Conservation (phyloP, 1,140 invertebrate genomes). For the Euschistus heros region DNA sequence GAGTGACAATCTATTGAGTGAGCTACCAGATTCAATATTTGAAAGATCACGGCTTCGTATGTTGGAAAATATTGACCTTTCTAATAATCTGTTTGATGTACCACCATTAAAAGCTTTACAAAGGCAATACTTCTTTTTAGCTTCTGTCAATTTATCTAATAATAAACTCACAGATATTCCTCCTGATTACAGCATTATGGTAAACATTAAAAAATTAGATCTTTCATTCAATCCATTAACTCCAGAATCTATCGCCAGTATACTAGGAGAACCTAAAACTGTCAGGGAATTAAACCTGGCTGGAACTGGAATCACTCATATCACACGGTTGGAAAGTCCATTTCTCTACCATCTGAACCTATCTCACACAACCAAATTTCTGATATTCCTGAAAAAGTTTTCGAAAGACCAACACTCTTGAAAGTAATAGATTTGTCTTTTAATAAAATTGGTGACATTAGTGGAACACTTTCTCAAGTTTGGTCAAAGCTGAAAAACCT, state of each 20-base stretch:
- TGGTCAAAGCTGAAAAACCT: conserved; percentile 57
- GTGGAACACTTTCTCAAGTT: conserved; percentile 39
- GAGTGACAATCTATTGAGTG: conserved; percentile 56
- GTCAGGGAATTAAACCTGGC: conserved; percentile 70
- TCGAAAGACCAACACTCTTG: conserved; percentile 66
- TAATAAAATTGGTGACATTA: conserved; percentile 55
- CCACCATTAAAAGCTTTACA: conserved; percentile 68
- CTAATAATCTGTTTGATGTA: conserved; percentile 61
- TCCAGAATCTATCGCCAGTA: conserved; percentile 55
- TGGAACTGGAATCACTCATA: conserved; percentile 54
- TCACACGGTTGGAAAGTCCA: conserved; percentile 70
- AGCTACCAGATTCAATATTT: conserved; percentile 74
- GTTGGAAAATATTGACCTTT: conserved; percentile 70
- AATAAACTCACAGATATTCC: conserved; percentile 70
- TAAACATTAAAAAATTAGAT: conserved; percentile 77
- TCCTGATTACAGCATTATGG: conserved; percentile 70
- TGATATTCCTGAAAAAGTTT: conserved; percentile 49
- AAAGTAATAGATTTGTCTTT: conserved; percentile 65
- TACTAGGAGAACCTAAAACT: conserved; percentile 80
- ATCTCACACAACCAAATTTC: conserved; percentile 62
- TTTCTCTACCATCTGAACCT: conserved; percentile 74
- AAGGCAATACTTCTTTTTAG: conserved; percentile 69
- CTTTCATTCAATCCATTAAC: conserved; percentile 75
- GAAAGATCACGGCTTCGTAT: conserved; percentile 63
- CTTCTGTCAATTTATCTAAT: conserved; percentile 62